Evolutionary conservation across 2,113 vertebrate genomes (phyloP).

Genomic region (Trogon melanurus): DNA sequence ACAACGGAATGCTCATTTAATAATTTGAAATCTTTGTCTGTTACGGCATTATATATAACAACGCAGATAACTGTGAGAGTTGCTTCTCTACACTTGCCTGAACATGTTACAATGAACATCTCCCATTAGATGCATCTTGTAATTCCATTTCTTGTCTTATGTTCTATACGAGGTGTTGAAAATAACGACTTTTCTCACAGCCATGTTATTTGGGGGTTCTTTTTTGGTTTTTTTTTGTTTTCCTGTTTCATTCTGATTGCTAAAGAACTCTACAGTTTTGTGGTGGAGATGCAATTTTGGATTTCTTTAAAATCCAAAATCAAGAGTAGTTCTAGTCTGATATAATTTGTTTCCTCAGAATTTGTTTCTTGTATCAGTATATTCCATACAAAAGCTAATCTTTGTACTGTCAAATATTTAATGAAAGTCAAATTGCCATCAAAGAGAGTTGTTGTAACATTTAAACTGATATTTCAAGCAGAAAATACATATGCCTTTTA

Average conservation of each 20-base stretch:
- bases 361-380: background rate
- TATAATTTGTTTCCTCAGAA: background rate
- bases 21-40: background rate
- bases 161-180: background rate
- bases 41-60: background rate
- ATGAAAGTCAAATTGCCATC: background rate
- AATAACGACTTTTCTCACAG: background rate
- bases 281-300: background rate
- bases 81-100: rapidly evolving
- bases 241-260: background rate
- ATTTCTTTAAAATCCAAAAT: background rate
- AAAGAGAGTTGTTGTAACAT: background rate
- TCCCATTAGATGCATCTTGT: background rate
- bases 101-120: background rate
- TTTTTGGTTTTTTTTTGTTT: background rate
- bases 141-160: background rate
- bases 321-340: background rate
- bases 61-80: background rate
- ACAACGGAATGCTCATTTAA: background rate
- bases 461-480: background rate
- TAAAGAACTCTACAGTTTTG: background rate
- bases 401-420: background rate
- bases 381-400: background rate
- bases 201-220: background rate
- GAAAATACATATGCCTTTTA: background rate